Evolutionary conservation across 2,888 invertebrate genomes (phyloP).

Genomic region (Pterostichus madidus): DNA sequence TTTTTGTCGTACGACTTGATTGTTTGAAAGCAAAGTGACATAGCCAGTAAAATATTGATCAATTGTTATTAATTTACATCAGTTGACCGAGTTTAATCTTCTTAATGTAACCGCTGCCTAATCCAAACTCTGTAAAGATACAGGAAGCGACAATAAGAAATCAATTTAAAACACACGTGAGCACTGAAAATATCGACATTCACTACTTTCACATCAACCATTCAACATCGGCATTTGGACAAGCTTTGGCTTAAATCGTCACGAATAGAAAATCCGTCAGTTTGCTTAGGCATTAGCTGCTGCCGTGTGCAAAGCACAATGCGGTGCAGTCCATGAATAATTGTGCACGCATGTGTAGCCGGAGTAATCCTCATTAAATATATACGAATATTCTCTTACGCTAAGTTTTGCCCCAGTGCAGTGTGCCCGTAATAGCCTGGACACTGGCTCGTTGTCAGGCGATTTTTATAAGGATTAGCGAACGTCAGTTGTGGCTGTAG

Average conservation of each 20-base stretch:
- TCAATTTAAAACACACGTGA: not conserved
- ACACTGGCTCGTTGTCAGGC: not conserved
- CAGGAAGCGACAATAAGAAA: not conserved
- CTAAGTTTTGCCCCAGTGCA: not conserved
- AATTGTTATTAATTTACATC: too few species aligned
- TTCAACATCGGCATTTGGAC: not conserved
- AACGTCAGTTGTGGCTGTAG: not conserved
- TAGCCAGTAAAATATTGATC: too few species aligned
- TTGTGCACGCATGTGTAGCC: conserved; percentile 36
- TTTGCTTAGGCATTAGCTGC: conserved; percentile 24
- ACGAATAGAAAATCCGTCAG: conserved; percentile 26
- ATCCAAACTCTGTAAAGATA: not conserved
- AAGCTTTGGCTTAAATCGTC: conserved; percentile 6
- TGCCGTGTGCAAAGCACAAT: conserved; percentile 35
- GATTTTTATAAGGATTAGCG: conserved; percentile 3
- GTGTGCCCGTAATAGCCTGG: not conserved
- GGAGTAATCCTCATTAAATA: conserved; percentile 38
- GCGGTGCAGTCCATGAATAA: conserved; percentile 40
- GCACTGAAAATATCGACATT: not conserved
- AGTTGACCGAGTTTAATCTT: too few species aligned
- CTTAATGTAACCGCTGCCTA: too few species aligned
- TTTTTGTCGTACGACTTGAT: too few species aligned
- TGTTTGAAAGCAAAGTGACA: too few species aligned
- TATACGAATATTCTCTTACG: conserved; percentile 31
- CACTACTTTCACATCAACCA: not conserved